Conservation (phyloP, 2,113 vertebrate species). For the Tupaia tana region DNA sequence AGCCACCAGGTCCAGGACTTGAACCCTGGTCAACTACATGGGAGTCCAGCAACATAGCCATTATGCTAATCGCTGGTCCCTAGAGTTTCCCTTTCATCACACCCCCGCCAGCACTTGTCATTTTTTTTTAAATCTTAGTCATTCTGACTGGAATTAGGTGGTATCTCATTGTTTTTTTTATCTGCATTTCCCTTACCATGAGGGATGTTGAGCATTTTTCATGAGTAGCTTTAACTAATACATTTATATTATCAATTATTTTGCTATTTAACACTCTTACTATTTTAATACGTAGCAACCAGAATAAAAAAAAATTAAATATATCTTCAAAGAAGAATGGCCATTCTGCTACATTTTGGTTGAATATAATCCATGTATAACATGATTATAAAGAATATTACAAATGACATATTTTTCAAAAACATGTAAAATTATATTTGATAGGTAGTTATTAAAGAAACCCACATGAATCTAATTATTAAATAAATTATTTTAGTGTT, state of each 20-base stretch:
- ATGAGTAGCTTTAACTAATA: not conserved
- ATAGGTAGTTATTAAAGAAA: not conserved
- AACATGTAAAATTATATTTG: not conserved
- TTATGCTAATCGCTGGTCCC: no score
- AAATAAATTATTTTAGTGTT: not conserved
- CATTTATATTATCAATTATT: not conserved
- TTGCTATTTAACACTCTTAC: not conserved
- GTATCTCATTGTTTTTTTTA: no score
- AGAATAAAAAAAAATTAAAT: not conserved
- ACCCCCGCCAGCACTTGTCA: no score
- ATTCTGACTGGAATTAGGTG: no score
- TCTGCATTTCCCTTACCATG: no score
- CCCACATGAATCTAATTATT: not conserved
- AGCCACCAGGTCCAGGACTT: no score
- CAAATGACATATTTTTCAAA: not conserved
- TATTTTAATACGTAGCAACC: not conserved
- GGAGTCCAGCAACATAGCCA: no score
- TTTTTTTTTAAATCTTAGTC: no score
- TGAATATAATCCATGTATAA: not conserved
- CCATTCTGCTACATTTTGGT: not conserved
- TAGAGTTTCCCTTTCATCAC: no score
- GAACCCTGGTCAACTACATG: no score
- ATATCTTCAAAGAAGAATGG: not conserved
- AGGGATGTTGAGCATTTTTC: no score
- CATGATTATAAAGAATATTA: not conserved